Evolutionary conservation across 2,797 vertebrate species (phyloP), one percentile per base, ranked within the genome.

Genomic region (Danionella dracula): DNA sequence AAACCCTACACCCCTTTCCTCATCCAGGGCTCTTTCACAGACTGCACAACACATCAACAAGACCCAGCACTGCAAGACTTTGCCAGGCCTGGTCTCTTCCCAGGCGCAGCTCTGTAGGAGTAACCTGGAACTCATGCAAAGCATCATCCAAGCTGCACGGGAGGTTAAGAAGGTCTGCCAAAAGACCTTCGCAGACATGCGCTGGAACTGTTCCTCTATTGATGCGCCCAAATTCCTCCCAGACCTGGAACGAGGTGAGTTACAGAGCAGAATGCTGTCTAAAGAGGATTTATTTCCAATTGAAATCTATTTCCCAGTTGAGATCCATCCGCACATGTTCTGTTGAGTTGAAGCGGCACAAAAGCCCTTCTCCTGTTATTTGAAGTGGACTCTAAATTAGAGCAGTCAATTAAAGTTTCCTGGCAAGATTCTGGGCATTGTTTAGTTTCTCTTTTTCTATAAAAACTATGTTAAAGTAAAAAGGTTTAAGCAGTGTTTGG

Each of bases 161-260:
- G 94, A 97, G 66, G 95, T 94, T 79, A 94, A 93, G 80, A 97
- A 97, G 80, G 93, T 93, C 1, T 99, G 97, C 80, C 93, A 94
- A 73, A 94, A 94, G 85, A 91, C 95, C 0, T 99, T 99, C 1
- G 66, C 89, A 0, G 96, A 99, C 76, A 99, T 99, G 97, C 85
- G 96, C 46, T 99, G 96, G 97, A 99, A 99, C 86, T 99, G 97
- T 79, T 96, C 97, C 37, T 96, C 96, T 76, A 96, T 99, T 0
- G 94, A 86, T 9, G 82, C 90, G 23, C 84, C 89, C 1, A 93
- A 93, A 86, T 99, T 95, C 81, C 86, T 89, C 45, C 92, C 96
- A 4, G 97, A 99, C 79, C 89, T 99, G 59, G 97, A 99, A 81
- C 88, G 96, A 95, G 97, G 97, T 98, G 29, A 70, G 74, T 38